Conservation (phyloP, 2,888 invertebrate species). For the Pheosia tremula region DNA sequence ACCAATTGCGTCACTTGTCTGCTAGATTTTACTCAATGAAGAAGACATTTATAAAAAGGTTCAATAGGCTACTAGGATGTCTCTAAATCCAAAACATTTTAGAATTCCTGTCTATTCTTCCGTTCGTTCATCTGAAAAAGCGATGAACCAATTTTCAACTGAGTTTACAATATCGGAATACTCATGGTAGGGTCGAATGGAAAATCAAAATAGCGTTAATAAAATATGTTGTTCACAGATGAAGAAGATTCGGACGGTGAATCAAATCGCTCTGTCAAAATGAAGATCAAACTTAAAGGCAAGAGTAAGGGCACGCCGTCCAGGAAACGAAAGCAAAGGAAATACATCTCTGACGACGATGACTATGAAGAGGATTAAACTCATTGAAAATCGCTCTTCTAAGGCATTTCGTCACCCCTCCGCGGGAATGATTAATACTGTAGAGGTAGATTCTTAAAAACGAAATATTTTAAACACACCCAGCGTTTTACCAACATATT, state of each 20-base stretch:
- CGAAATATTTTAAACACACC: background rate
- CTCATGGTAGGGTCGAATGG: too few relatives aligned
- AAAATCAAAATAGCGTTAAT: too few relatives aligned
- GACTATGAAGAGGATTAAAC: conserved; percentile 85
- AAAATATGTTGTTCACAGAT: conserved; percentile 47
- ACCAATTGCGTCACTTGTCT: too few relatives aligned
- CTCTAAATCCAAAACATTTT: too few relatives aligned
- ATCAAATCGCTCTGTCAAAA: conserved; percentile 86
- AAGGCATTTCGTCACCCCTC: conserved; percentile 12
- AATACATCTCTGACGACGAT: conserved; percentile 87
- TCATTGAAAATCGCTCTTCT: conserved; percentile 13
- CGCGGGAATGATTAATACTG: background rate
- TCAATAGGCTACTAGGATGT: too few relatives aligned
- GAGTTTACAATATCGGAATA: too few relatives aligned
- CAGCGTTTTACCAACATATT: background rate
- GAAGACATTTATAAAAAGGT: too few relatives aligned
- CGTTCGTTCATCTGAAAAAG: too few relatives aligned
- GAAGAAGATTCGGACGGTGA: conserved; percentile 87
- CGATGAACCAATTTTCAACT: too few relatives aligned
- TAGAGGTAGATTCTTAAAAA: too few relatives aligned
- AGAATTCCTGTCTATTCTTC: too few relatives aligned
- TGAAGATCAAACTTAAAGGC: conserved; percentile 89
- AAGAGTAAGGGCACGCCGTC: conserved; percentile 80
- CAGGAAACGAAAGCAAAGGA: conserved; percentile 84
- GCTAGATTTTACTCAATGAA: too few relatives aligned